Base-by-base conservation (phyloP, 1,140 invertebrate genomes). In the Triops longicaudatus region DNA sequence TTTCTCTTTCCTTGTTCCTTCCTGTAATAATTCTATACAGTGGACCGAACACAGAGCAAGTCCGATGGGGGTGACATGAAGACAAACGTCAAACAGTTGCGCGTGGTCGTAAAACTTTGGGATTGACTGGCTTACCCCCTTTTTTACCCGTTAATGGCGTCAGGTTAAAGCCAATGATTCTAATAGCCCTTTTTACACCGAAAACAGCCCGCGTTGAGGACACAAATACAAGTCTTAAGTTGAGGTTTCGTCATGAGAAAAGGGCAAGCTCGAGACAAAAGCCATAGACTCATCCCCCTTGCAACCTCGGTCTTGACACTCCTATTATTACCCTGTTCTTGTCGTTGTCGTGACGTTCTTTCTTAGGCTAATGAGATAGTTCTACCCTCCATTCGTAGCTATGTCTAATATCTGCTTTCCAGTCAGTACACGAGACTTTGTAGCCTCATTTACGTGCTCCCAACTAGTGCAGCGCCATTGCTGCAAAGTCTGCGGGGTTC, bases 61-160 rank as follows among this genome's bases (percentile, higher is more conserved):
- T 63, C 14, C 22, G 22, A 63, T 63, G 22, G 50, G 7, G 50
- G 50, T 63, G 50, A 63, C 50, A 63, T 22, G 50, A 63, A 63
- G 50, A 63, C 50, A 63, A 63, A 63, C 50, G 50, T 63, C 50
- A 63, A 63, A 63, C 50, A 63, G 50, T 63, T 63, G 50, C 50
- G 50, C 22, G 14, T 17, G 50, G 50, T 63, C 50, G 50, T 63
- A 63, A 63, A 63, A 63, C 50, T 63, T 63, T n/a, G 50, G 50
- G 17, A n/a, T 63, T 63, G n/a, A 63, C 50, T 63, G 50, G 50
- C 50, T 63, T 63, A 63, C 50, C 17, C 50, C 50, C 22, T 63
- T 63, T 63, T 63, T 63, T 5, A 63, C 50, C 22, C 50, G 50
- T 63, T 63, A 63, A 63, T 63, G 50, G 50, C 50, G 50, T 63